These are phyloP conservation scores for Gadopsis marmoratus DNA, from an alignment of 2,797 vertebrate genomes.

Conservation along the genomic window DNA sequence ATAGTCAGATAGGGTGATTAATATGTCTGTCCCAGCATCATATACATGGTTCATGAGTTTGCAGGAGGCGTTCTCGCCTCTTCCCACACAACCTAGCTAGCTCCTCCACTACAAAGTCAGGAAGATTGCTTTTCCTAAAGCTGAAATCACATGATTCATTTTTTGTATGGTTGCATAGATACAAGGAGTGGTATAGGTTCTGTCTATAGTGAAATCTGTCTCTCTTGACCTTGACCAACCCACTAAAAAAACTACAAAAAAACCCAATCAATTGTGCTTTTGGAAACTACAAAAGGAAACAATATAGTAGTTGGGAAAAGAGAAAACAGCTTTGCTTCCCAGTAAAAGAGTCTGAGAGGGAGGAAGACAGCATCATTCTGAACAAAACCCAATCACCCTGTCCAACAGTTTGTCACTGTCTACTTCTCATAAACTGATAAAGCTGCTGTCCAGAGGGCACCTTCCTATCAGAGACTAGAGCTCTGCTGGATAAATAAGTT, in stretches of 20 bases:
- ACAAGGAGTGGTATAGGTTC: neutral
- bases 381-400: conserved; percentile 30
- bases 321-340: neutral
- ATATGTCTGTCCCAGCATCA: conserved; percentile 19
- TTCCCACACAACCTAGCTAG: conserved; percentile 7
- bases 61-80: neutral
- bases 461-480: conserved; percentile 35
- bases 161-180: conserved; percentile 11
- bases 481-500: conserved; percentile 35
- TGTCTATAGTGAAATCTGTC: conserved; percentile 4
- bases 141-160: conserved; percentile 2
- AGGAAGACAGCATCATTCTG: conserved; percentile 10
- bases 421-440: conserved; percentile 45
- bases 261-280: conserved; percentile 1
- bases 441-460: conserved; percentile 40
- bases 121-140: conserved; percentile 14
- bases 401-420: conserved; percentile 47
- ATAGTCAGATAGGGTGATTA: conserved; percentile 16
- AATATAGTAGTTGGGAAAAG: neutral
- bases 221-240: conserved; percentile 3
- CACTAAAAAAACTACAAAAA: conserved; percentile 10
- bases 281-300: conserved; percentile 11
- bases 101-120: neutral
- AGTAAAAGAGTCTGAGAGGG: neutral
- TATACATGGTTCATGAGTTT: conserved; percentile 14